A percentile compares a stretch with the other conserved stretches of the same genome.
Evolutionary conservation across 2,797 vertebrate genomes (phyloP).

Genomic region (Phaenicophaeus curvirostris): DNA sequence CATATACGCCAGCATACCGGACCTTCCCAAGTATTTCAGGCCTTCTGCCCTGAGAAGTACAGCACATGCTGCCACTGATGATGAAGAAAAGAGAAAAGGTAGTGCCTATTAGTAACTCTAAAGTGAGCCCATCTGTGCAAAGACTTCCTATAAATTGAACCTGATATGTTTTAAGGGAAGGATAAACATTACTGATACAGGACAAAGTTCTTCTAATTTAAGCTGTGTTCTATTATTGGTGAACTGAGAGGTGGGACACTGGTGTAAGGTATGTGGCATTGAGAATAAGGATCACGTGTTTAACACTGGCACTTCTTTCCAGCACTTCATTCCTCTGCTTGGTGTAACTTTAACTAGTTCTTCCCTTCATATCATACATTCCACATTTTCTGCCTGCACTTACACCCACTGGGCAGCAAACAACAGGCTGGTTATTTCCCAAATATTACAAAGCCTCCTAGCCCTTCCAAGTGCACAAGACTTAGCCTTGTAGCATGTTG

Average conservation of each 20-base stretch:
- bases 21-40: conserved; percentile 79
- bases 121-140: background rate
- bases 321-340: background rate
- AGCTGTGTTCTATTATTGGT: background rate
- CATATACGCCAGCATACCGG: conserved; percentile 80
- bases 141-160: background rate
- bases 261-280: background rate
- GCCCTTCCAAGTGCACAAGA: background rate
- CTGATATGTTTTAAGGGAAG: background rate
- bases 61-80: conserved; percentile 46
- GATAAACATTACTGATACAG: background rate
- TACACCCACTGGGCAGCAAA: background rate
- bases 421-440: background rate
- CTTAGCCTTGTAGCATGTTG: fast-evolving
- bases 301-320: background rate
- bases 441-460: background rate
- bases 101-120: conserved; percentile 31
- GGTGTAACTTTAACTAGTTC: background rate
- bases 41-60: conserved; percentile 75
- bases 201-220: background rate
- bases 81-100: conserved; percentile 88
- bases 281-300: background rate
- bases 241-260: background rate
- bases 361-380: background rate
- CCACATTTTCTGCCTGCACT: background rate